phyloP scores from a whole-genome alignment of 2,888 invertebrate species.

The Tyria jacobaeae region DNA sequence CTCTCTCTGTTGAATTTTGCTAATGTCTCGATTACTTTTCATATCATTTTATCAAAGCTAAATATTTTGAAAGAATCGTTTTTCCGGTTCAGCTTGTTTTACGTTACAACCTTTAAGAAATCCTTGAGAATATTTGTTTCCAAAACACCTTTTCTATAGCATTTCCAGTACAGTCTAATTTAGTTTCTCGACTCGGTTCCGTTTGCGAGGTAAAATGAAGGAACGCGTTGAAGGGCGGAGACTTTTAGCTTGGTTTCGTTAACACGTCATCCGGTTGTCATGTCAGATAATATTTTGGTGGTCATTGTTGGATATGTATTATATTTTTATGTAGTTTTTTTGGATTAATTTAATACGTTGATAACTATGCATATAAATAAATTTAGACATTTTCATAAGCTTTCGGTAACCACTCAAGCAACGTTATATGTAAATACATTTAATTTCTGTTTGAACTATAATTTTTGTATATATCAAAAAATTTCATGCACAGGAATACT shows the following conservation, averaged over 20 bases:
- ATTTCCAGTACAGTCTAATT: constrained; percentile 30
- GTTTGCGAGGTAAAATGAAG: constrained; percentile 47
- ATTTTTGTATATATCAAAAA: too few relatives aligned
- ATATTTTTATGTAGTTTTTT: constrained; percentile 39
- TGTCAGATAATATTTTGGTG: constrained; percentile 65
- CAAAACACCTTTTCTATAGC: constrained; percentile 1
- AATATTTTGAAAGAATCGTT: too few relatives aligned
- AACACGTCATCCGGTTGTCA: constrained; percentile 68
- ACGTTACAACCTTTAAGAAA: background rate
- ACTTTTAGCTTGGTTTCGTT: constrained; percentile 62
- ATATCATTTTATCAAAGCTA: background rate
- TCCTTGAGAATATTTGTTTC: background rate
- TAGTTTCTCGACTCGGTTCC: constrained; percentile 37
- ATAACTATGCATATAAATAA: constrained; percentile 22
- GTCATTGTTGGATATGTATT: constrained; percentile 59
- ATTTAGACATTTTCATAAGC: background rate
- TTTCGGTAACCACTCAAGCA: too few relatives aligned
- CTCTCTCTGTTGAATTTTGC: too few relatives aligned
- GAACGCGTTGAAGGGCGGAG: constrained; percentile 58
- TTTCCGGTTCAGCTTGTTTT: background rate
- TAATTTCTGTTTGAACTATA: too few relatives aligned
- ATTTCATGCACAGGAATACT: too few relatives aligned
- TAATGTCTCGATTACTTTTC: background rate
- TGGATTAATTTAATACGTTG: constrained; percentile 25
- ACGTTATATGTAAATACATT: too few relatives aligned